phyloP scores from a whole-genome alignment of 1,140 invertebrate species.

The Oppia nitens region DNA sequence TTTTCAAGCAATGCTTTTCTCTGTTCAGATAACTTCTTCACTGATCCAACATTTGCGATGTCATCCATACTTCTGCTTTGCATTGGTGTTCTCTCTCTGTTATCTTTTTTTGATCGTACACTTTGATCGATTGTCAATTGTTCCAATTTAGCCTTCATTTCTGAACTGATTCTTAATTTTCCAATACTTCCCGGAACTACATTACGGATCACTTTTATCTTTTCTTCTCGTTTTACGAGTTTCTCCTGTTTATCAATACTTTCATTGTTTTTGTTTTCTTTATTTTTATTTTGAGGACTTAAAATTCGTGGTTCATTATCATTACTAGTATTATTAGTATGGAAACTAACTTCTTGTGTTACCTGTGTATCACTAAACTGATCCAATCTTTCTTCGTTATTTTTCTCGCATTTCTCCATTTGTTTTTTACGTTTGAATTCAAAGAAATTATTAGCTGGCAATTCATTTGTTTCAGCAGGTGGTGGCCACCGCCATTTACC shows the following conservation, averaged over 20 bases:
- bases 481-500: constrained; percentile 95
- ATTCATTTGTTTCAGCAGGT: constrained; percentile 44
- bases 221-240: constrained; percentile 30
- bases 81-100: constrained; percentile 7
- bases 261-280: background rate
- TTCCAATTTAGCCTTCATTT: constrained; percentile 77
- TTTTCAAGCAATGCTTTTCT: constrained; percentile 63
- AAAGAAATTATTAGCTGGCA: constrained; percentile 49
- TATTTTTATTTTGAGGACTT: background rate
- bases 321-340: constrained; percentile 49
- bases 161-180: constrained; percentile 71
- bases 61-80: constrained; percentile 33
- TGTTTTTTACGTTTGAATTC: constrained; percentile 68
- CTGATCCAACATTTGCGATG: constrained; percentile 34
- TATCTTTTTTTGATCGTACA: constrained; percentile 36
- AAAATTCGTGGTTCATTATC: constrained; percentile 27
- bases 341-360: background rate
- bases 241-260: background rate
- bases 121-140: constrained; percentile 53
- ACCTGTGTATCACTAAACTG: background rate
- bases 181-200: constrained; percentile 62
- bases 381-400: constrained; percentile 4
- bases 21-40: constrained; percentile 58
- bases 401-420: constrained; percentile 33
- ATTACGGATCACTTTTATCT: constrained; percentile 32